A percentile compares a stretch with the other conserved stretches of the same genome.
These are phyloP conservation scores for Arion vulgaris DNA, from an alignment of 1,140 invertebrate genomes.

Conservation along the genomic window DNA sequence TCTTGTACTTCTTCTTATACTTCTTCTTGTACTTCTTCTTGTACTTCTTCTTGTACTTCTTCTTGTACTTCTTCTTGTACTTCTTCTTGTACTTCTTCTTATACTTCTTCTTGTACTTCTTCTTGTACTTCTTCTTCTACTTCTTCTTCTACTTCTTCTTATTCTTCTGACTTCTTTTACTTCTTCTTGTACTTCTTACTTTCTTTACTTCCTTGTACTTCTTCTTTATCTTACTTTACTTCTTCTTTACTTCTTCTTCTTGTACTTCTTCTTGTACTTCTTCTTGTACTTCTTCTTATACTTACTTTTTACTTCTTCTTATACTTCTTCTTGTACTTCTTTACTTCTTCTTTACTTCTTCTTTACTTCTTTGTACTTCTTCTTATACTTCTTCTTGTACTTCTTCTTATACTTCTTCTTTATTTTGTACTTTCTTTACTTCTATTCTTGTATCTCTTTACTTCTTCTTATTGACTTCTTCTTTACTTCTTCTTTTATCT, in stretches of 20 bases:
- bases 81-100: background rate
- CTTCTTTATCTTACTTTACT: background rate
- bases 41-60: too few relatives aligned
- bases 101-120: background rate
- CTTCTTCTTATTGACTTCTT: too few relatives aligned
- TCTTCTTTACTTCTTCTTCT: background rate
- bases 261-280: background rate
- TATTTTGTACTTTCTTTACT: too few relatives aligned
- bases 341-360: background rate
- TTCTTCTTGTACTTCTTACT: background rate
- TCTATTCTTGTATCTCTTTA: too few relatives aligned
- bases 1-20: background rate
- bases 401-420: background rate
- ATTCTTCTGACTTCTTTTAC: background rate
- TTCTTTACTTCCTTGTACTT: background rate
- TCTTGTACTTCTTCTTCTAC: background rate
- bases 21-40: background rate
- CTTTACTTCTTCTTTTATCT: too few relatives aligned
- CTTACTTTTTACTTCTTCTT: background rate
- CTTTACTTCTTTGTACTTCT: background rate
- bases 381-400: background rate
- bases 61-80: background rate
- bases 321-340: background rate
- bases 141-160: background rate
- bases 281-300: background rate